Percentiles rank a stretch among this genome's conserved stretches.
These are phyloP conservation scores for Aphrocallistes beatrix DNA, from an alignment of 37 sponge, comb jelly and placozoan species.

Conservation along the genomic window DNA sequence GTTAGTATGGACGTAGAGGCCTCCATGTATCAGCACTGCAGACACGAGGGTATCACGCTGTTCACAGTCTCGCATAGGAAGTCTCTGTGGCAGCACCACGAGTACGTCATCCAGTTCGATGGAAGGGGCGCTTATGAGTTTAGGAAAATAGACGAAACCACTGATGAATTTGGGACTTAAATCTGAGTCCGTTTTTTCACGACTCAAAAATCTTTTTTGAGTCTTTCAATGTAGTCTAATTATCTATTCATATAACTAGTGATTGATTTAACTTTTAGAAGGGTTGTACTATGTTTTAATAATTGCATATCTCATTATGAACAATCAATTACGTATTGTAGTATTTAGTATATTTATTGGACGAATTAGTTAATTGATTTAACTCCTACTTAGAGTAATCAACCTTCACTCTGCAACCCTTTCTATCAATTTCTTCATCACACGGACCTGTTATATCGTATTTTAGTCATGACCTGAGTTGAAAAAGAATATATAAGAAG, in stretches of 20 bases:
- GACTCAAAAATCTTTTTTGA: not conserved
- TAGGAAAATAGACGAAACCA: conserved; percentile 62
- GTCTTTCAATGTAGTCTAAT: not conserved
- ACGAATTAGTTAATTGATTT: too few species aligned
- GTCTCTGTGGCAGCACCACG: conserved; percentile 89
- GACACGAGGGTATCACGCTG: conserved; percentile 73
- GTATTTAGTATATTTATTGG: too few species aligned
- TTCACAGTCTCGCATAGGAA: conserved; percentile 95
- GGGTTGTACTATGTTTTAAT: too few species aligned
- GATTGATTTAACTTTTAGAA: too few species aligned
- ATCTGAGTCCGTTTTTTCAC: not conserved
- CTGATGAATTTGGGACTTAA: conserved; percentile 85
- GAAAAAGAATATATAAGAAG: too few species aligned
- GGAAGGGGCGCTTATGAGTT: conserved; percentile 76
- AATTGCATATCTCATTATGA: too few species aligned
- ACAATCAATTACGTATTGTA: too few species aligned
- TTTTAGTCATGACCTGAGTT: too few species aligned
- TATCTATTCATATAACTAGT: not conserved
- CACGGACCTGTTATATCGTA: too few species aligned
- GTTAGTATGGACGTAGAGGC: conserved; percentile 92
- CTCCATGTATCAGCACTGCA: conserved; percentile 72
- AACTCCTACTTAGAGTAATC: too few species aligned
- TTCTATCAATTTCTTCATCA: too few species aligned
- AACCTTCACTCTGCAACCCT: too few species aligned
- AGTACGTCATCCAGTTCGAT: conserved; percentile 91